Conservation (phyloP, 2,113 vertebrate genomes). For the Astur gentilis region DNA sequence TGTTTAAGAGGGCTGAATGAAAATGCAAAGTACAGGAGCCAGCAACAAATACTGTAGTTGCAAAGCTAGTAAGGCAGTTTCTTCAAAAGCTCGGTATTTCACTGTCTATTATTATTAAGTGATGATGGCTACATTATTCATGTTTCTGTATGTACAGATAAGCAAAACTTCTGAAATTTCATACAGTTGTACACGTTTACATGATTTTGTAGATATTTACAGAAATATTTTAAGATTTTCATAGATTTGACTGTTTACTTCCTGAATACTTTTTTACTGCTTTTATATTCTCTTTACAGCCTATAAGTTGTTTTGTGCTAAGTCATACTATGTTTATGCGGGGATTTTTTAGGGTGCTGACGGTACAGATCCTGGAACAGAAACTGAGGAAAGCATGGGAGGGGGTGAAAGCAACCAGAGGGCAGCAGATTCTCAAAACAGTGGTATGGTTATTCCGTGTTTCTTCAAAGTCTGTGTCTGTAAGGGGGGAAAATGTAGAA, state of each 20-base stretch:
- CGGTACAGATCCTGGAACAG: conserved; percentile 90
- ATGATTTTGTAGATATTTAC: not conserved
- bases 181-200: not conserved
- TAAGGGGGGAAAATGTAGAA: not conserved
- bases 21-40: not conserved
- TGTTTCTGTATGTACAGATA: not conserved
- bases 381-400: conserved; percentile 93
- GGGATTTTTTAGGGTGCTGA: conserved; percentile 80
- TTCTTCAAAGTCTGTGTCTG: not conserved
- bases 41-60: not conserved
- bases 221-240: not conserved
- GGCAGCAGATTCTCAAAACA: conserved; percentile 89
- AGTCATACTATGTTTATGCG: not conserved
- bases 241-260: not conserved
- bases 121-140: not conserved
- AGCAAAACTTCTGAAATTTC: not conserved
- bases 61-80: not conserved
- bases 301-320: not conserved
- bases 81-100: not conserved
- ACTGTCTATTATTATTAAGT: not conserved
- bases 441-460: conserved; percentile 71
- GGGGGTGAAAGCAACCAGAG: conserved; percentile 89
- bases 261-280: not conserved
- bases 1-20: not conserved
- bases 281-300: not conserved